Evolutionary conservation across 2,888 invertebrate species (phyloP), one percentile per base, ranked within the genome.

Genomic region (Tipula confusa): DNA sequence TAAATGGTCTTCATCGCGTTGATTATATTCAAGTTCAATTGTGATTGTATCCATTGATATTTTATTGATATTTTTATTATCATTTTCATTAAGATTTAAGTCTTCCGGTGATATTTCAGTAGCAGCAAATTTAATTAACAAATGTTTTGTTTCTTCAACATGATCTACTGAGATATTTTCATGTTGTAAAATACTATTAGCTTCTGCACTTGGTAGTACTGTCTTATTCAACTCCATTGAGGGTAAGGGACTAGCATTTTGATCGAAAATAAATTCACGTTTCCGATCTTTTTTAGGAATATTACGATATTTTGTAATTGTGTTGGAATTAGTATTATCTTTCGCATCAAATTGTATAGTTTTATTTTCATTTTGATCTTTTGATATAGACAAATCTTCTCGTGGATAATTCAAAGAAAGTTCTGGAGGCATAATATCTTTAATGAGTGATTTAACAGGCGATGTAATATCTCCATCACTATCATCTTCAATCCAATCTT

Each of bases 401-500:
- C 0, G 29, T 7, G n/a, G 15, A 48, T 64, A 15, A 31, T 48
- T 31, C n/a, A 31, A 15, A 3, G 24, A n/a, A 18, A 3, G 15
- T 9, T 31, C 18, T 83, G 83, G 29, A 3, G 29, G 38, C 1
- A 33, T 83, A 38, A 18, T 11, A 83, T 43, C 83, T 3, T 2
- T 11, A 24, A 28, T 29, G 24, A 5, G 9, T 7, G 33, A 36
- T 82, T 38, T 36, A 24, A n/a, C 11, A 28, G 24, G n/a, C 7
- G 29, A 29, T 83, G 80, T 80, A 82, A 85, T 83, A n/a, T 85
- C 87, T 2, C 84, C 86, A 31, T 90, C 90, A 48, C 91, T 90
- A 18, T 91, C 91, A 84, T 91, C 93, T 86, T 95, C 95, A 85
- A 93, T 93, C 95, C 95, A 96, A 87, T 96, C 95, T 0, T 94